phyloP scores from a whole-genome alignment of 2,888 invertebrate species.

The Nebria salina region DNA sequence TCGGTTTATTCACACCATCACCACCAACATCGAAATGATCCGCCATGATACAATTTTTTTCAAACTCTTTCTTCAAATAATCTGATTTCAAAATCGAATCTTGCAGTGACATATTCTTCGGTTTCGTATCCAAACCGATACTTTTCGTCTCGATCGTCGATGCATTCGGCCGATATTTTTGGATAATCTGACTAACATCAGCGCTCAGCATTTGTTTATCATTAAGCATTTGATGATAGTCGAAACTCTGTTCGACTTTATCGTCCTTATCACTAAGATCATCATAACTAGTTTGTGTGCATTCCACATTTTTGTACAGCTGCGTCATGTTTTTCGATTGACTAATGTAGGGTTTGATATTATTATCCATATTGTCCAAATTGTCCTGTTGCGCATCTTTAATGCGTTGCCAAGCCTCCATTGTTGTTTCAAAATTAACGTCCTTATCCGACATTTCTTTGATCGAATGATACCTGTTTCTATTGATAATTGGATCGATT shows the following conservation, averaged over 20 bases:
- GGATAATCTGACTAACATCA: slow-evolving; percentile 3
- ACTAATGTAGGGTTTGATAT: neutral
- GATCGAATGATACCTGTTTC: slow-evolving; percentile 30
- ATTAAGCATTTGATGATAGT: neutral
- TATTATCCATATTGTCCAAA: neutral
- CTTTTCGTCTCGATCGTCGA: slow-evolving; percentile 11
- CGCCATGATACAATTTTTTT: neutral
- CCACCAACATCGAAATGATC: neutral
- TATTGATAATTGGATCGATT: slow-evolving; percentile 23
- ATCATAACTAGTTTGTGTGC: neutral
- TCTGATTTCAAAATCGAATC: slow-evolving; percentile 33
- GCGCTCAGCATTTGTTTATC: neutral
- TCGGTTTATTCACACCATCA: neutral
- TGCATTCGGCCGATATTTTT: slow-evolving; percentile 11
- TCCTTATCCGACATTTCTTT: slow-evolving; percentile 31
- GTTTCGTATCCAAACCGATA: slow-evolving; percentile 13
- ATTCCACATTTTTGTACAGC: slow-evolving; percentile 2
- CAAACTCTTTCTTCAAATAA: slow-evolving; percentile 43
- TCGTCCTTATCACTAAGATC: neutral
- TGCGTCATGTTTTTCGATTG: slow-evolving; percentile 8
- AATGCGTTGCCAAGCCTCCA: slow-evolving; percentile 31
- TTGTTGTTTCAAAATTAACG: slow-evolving; percentile 4
- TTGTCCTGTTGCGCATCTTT: slow-evolving; percentile 6
- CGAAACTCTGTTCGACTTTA: neutral
- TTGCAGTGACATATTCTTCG: neutral